Evolutionary conservation across 2,113 vertebrate genomes (phyloP).

Genomic region (Lathamus discolor): DNA sequence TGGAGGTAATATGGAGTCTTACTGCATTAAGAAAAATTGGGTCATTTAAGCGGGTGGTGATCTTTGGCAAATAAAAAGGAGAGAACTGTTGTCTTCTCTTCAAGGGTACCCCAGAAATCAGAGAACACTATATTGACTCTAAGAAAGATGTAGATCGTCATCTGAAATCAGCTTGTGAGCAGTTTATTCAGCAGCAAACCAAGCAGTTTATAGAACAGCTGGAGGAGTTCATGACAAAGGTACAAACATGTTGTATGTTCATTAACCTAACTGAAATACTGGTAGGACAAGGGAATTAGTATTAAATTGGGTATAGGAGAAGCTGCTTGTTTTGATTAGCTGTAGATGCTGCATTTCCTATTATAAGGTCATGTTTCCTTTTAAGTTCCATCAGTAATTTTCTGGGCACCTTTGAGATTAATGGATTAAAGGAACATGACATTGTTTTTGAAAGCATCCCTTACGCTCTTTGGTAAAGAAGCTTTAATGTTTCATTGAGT

Average conservation of each 20-base stretch:
- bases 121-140: slow-evolving; percentile 98
- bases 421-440: not conserved
- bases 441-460: not conserved
- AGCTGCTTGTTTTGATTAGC: not conserved
- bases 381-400: not conserved
- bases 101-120: slow-evolving; percentile 97
- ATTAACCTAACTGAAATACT: not conserved
- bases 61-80: slow-evolving; percentile 48
- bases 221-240: slow-evolving; percentile 96
- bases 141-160: slow-evolving; percentile 98
- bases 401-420: not conserved
- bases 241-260: slow-evolving; percentile 45
- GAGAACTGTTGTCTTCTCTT: slow-evolving; percentile 57
- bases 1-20: slow-evolving; percentile 84
- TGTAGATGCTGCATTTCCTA: not conserved
- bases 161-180: slow-evolving; percentile 94
- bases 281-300: not conserved
- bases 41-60: not conserved
- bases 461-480: not conserved
- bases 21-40: not conserved
- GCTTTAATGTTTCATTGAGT: not conserved
- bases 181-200: slow-evolving; percentile 98
- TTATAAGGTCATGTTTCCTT: not conserved
- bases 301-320: not conserved
- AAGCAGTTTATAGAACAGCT: slow-evolving; percentile 88